A percentile compares a stretch with the other conserved stretches of the same genome.
Conservation (phyloP, 2,888 invertebrate genomes). For the Shargacucullia verbasci region DNA sequence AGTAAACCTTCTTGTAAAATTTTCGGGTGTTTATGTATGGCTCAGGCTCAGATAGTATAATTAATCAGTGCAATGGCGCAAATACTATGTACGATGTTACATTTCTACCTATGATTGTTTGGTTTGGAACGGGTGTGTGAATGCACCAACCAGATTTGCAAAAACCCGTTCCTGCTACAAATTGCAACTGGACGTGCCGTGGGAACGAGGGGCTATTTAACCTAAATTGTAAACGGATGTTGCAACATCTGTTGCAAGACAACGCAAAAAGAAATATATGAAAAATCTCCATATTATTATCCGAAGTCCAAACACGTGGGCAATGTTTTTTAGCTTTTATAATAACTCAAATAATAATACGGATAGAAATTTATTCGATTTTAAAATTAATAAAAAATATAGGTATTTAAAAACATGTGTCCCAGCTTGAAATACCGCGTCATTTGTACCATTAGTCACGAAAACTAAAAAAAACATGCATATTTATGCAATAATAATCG, state of each 20-base stretch:
- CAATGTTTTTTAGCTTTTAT: slow-evolving; percentile 10
- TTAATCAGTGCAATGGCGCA: too few species aligned
- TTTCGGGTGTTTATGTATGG: too few species aligned
- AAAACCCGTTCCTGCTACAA: too few species aligned
- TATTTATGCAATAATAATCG: slow-evolving; percentile 65
- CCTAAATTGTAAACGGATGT: slow-evolving; percentile 34
- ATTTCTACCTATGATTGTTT: too few species aligned
- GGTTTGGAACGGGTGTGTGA: too few species aligned
- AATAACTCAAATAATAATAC: slow-evolving; percentile 17
- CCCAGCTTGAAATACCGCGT: background rate
- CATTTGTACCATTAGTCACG: slow-evolving; percentile 44
- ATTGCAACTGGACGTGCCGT: too few species aligned
- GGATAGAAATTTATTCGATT: slow-evolving; percentile 27
- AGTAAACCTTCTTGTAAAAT: too few species aligned
- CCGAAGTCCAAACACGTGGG: background rate
- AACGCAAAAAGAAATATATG: slow-evolving; percentile 16
- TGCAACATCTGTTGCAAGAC: slow-evolving; percentile 17
- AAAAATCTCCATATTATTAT: background rate
- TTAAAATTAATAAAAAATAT: slow-evolving; percentile 34
- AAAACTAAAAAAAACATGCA: slow-evolving; percentile 55
- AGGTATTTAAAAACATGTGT: slow-evolving; percentile 7
- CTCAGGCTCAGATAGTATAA: too few species aligned
- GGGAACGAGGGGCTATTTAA: too few species aligned
- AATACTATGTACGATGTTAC: too few species aligned
- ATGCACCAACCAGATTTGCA: too few species aligned